Evolutionary conservation across 2,113 vertebrate species (phyloP).

Genomic region (Alligator mississippiensis): DNA sequence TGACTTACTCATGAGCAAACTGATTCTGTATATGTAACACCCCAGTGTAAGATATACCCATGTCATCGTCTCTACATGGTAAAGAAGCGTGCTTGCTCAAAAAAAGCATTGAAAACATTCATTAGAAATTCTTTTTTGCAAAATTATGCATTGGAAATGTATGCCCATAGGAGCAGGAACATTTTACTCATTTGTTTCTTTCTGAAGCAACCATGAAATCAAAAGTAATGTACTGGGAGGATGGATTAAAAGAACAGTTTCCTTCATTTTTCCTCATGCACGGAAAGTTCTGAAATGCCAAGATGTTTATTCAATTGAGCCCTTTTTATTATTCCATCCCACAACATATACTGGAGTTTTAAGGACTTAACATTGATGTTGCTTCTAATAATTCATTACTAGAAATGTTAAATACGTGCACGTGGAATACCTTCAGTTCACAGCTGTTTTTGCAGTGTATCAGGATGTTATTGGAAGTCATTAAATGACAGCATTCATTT

Average conservation of each 20-base stretch:
- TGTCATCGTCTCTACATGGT: not conserved
- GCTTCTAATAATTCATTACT: not conserved
- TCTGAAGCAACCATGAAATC: not conserved
- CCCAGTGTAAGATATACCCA: not conserved
- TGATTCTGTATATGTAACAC: not conserved
- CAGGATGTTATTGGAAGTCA: no score
- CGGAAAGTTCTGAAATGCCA: not conserved
- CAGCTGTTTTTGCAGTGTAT: rapidly evolving
- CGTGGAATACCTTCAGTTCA: not conserved
- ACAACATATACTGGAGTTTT: not conserved
- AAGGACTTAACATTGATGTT: not conserved
- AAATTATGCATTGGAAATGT: not conserved
- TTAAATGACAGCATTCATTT: no score
- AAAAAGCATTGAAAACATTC: not conserved
- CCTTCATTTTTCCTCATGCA: not conserved
- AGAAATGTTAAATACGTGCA: not conserved
- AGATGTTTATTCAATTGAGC: not conserved
- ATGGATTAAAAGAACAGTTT: not conserved
- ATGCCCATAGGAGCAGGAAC: not conserved
- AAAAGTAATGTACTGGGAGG: not conserved
- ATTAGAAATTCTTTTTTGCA: not conserved
- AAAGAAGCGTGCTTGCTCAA: not conserved
- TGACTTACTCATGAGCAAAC: constrained; percentile 8
- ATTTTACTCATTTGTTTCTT: rapidly evolving
- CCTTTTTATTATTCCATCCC: no score